Conservation (phyloP, 2,113 vertebrate species). For the Alligator sinensis region DNA sequence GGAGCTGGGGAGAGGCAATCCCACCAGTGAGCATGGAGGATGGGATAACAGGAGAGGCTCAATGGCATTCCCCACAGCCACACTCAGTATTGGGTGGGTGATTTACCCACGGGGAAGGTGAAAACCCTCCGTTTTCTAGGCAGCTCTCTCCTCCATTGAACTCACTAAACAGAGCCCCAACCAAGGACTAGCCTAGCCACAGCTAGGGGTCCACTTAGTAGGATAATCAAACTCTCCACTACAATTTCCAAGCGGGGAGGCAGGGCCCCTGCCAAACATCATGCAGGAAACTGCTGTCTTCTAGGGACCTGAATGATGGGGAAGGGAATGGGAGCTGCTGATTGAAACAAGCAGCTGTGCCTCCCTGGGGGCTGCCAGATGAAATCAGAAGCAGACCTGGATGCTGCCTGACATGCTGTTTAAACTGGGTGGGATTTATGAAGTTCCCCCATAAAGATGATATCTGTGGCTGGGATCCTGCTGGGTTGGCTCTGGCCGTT, state of each 20-base stretch:
- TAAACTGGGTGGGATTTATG: constrained; percentile 71
- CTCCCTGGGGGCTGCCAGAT: constrained; percentile 27
- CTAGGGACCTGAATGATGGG: constrained; percentile 20
- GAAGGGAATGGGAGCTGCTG: constrained; percentile 20
- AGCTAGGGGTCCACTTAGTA: neutral
- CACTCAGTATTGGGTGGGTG: too few relatives aligned
- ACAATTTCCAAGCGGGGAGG: neutral
- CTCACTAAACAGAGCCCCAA: neutral
- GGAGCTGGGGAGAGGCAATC: too few relatives aligned
- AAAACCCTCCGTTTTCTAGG: neutral
- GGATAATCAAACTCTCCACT: neutral
- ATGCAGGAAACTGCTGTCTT: constrained; percentile 38
- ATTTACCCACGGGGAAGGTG: neutral
- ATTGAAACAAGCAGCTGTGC: constrained; percentile 45
- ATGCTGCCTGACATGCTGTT: constrained; percentile 69
- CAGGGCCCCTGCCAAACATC: neutral
- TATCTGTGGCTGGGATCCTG: constrained; percentile 69
- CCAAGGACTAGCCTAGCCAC: neutral
- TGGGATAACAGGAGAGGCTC: too few relatives aligned
- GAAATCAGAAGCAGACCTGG: constrained; percentile 3
- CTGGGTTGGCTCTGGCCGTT: constrained; percentile 35
- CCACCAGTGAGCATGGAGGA: too few relatives aligned
- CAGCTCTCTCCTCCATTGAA: neutral
- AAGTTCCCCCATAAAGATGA: constrained; percentile 53
- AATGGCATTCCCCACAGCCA: too few relatives aligned